A percentile compares a stretch with the other conserved stretches of the same genome.
phyloP scores from a whole-genome alignment of 2,113 vertebrate species.

The Emydura subglobosa region DNA sequence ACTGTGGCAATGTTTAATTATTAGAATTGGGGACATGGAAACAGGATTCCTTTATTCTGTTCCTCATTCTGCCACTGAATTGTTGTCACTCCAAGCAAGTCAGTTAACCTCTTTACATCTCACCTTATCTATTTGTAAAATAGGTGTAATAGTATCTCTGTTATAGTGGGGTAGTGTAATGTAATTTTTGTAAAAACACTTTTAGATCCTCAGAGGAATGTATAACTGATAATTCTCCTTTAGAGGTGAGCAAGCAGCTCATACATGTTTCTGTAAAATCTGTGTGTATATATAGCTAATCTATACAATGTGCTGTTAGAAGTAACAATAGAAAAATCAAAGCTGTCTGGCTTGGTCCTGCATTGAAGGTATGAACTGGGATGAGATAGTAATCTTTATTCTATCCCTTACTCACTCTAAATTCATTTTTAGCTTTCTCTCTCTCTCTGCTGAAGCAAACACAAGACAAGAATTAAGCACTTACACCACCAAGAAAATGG shows the following conservation, averaged over 20 bases:
- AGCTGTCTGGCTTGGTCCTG: neutral
- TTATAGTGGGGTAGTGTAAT: neutral
- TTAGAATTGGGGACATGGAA: neutral
- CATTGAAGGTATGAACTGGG: neutral
- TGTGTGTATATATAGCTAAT: neutral
- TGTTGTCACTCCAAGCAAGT: neutral
- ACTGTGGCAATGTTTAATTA: neutral
- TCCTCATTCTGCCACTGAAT: accelerated
- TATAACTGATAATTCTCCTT: neutral
- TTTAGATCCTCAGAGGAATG: neutral
- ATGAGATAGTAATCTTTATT: neutral
- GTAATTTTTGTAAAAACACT: neutral
- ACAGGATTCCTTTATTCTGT: neutral
- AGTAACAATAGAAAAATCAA: neutral
- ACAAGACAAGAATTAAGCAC: neutral
- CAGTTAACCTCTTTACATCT: neutral
- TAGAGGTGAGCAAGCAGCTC: neutral
- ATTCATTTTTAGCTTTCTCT: neutral
- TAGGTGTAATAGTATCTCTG: neutral
- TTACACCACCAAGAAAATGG: neutral
- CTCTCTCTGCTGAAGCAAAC: neutral
- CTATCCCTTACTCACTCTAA: neutral
- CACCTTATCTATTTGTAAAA: neutral
- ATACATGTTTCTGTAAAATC: neutral
- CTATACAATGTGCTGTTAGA: neutral